These are phyloP conservation scores for Leptinotarsa peninsularis DNA, from an alignment of 2,888 invertebrate species.

Conservation along the genomic window DNA sequence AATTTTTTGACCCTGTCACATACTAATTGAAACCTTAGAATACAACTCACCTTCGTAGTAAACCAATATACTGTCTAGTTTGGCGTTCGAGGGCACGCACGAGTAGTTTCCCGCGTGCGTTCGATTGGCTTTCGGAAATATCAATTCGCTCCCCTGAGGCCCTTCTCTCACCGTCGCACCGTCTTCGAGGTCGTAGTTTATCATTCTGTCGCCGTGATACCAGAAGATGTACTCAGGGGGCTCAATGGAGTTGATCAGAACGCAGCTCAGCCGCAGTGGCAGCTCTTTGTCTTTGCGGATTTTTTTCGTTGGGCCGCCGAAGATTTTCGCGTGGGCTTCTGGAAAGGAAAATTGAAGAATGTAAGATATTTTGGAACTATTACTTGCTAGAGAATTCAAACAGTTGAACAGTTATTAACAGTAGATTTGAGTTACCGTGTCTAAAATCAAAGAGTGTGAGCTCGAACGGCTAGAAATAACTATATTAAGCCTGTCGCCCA, in stretches of 20 bases:
- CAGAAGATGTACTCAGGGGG: conserved; percentile 81
- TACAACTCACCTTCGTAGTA: conserved; percentile 37
- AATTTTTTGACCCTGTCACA: not conserved
- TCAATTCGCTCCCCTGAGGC: conserved; percentile 67
- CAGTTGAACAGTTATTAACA: too few relatives aligned
- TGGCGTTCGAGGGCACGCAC: conserved; percentile 83
- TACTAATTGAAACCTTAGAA: not conserved
- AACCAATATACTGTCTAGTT: conserved; percentile 78
- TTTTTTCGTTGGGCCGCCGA: conserved; percentile 69
- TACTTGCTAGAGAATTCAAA: too few relatives aligned
- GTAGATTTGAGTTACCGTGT: too few relatives aligned
- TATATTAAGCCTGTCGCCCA: too few relatives aligned
- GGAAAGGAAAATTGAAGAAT: conserved; percentile 51
- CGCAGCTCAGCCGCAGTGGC: conserved; percentile 77
- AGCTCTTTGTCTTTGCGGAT: conserved; percentile 67
- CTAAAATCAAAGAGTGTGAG: too few relatives aligned
- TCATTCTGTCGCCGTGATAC: conserved; percentile 88
- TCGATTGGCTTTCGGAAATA: conserved; percentile 69
- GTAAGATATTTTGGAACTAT: too few relatives aligned
- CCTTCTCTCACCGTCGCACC: conserved; percentile 69
- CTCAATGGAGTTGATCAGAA: conserved; percentile 76
- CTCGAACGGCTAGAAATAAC: too few relatives aligned
- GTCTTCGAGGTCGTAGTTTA: conserved; percentile 82
- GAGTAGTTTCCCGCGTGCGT: conserved; percentile 84
- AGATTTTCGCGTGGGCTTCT: conserved; percentile 79